Evolutionary conservation across 1,140 invertebrate genomes (phyloP).

Genomic region (Steinernema feltiae): DNA sequence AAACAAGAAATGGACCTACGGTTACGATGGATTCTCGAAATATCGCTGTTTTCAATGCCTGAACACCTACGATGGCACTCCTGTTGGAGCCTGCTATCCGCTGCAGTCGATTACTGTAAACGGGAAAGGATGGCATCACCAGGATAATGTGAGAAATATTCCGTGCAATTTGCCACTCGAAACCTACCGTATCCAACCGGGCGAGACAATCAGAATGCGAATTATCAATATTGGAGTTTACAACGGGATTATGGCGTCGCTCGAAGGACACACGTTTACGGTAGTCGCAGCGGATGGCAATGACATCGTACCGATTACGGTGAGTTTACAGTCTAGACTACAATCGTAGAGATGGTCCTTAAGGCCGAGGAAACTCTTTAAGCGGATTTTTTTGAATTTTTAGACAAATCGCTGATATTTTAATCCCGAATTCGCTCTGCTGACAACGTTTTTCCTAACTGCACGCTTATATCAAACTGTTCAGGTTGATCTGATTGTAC

Average conservation of each 20-base stretch:
- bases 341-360: too few species aligned
- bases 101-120: slow-evolving; percentile 14
- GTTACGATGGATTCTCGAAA: background rate
- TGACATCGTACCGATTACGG: slow-evolving; percentile 12
- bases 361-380: too few species aligned
- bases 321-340: background rate
- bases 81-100: background rate
- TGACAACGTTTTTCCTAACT: slow-evolving; percentile 11
- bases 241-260: slow-evolving; percentile 7
- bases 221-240: slow-evolving; percentile 14
- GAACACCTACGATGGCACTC: background rate
- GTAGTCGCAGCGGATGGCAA: slow-evolving; percentile 22
- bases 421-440: too few species aligned
- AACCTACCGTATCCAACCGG: slow-evolving; percentile 5
- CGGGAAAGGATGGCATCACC: slow-evolving; percentile 21
- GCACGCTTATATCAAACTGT: too few species aligned
- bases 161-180: slow-evolving; percentile 19
- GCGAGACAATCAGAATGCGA: slow-evolving; percentile 15
- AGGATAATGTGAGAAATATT: background rate
- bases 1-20: background rate
- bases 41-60: background rate
- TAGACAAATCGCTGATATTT: too few species aligned
- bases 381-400: too few species aligned
- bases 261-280: slow-evolving; percentile 16
- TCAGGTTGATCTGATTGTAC: slow-evolving; percentile 17